Base-by-base conservation (phyloP, 2,888 invertebrate genomes). In the Erebia ligea region DNA sequence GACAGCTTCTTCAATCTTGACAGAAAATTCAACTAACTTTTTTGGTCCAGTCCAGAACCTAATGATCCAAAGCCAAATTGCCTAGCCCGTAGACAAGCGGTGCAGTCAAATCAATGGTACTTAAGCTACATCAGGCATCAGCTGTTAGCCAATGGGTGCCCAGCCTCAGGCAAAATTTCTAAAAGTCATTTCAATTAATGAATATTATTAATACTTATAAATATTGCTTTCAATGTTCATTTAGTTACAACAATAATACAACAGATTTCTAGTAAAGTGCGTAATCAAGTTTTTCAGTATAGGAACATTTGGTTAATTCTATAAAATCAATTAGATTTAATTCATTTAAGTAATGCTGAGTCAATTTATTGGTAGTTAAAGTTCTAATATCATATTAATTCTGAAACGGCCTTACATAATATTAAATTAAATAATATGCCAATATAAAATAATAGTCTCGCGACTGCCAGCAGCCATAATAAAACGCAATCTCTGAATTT, bases 401-500 rank as follows among this genome's bases (percentile, higher is more conserved):
- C 25, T 75, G 72, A 70, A 71, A 70, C 50, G 56, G 63, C 56
- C 69, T 68, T 66, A 58, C 61, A 70, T 68, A 68, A 50, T 63
- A 65, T 34, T 34, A 67, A 69, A 54, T 52, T 9, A 17, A 64
- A 52, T 64, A 66, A 59, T 50, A 68, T 71, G 58, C 45, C n/a
- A 69, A 69, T 76, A 72, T 72, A 75, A 34, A 71, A 71, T 70
- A 76, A 79, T 79, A 78, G 79, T 69, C 72, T 62, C 74, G 76
- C 78, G 84, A 86, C 88, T 86, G 87, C 87, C 88, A 81, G 87
- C 88, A 88, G 87, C 76, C 74, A 59, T 70, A 61, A 50, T 59
- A 52, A 69, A 62, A 63, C 77, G 79, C 79, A 81, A 84, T 78
- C 79, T 77, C 75, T 61, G 52, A 67, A 42, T 40, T 72, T 73